Percentiles rank a stretch among this genome's conserved stretches.
Evolutionary conservation across 2,113 vertebrate species (phyloP).

Genomic region (Ptychochromis oligacanthus): DNA sequence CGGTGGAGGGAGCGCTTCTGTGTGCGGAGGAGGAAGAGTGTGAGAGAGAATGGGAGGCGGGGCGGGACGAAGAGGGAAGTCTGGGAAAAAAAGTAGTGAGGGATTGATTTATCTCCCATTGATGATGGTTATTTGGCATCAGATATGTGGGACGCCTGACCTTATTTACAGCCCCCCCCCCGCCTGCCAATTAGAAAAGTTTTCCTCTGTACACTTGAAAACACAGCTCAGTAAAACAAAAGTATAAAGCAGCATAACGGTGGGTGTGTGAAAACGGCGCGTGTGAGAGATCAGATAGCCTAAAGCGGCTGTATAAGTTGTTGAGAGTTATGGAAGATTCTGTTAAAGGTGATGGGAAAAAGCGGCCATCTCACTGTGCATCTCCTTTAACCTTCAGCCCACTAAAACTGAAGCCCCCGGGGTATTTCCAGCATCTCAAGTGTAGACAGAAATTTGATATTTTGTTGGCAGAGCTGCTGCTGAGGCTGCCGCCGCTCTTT

Average conservation of each 20-base stretch:
- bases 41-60: slow-evolving; percentile 32
- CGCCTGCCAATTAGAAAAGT: slow-evolving; percentile 46
- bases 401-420: not conserved
- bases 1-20: not conserved
- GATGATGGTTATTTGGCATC: slow-evolving; percentile 46
- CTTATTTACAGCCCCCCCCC: slow-evolving; percentile 41
- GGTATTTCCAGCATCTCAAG: not conserved
- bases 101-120: slow-evolving; percentile 51
- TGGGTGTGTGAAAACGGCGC: not conserved
- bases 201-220: slow-evolving; percentile 23
- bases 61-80: slow-evolving; percentile 20
- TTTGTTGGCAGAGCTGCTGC: slow-evolving; percentile 19
- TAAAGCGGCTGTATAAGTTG: not conserved
- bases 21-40: not conserved
- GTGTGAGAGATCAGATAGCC: not conserved
- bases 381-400: slow-evolving; percentile 48
- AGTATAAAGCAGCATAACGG: not conserved
- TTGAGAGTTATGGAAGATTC: slow-evolving; percentile 19
- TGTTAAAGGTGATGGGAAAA: slow-evolving; percentile 20
- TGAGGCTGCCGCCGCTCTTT: slow-evolving; percentile 21
- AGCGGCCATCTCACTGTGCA: not conserved
- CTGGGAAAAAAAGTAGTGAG: slow-evolving; percentile 1
- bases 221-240: slow-evolving; percentile 18
- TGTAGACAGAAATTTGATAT: not conserved
- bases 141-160: slow-evolving; percentile 44